A percentile compares a stretch with the other conserved stretches of the same genome.
These are phyloP conservation scores for Palythoa grandis DNA, from an alignment of 92 coral and sea anemone genomes.

Conservation along the genomic window DNA sequence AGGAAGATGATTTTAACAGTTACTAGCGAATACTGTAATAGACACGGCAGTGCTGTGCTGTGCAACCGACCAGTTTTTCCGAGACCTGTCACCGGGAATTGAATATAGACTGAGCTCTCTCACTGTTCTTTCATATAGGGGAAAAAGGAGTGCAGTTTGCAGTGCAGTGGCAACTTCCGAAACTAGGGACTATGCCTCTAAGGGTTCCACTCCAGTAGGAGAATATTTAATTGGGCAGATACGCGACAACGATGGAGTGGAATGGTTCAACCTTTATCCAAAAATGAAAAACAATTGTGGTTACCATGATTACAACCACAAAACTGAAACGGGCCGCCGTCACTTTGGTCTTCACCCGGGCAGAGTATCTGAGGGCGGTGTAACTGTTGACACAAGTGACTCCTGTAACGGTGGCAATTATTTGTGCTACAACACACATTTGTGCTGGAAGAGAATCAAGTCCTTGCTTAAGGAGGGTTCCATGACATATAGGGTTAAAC, in stretches of 20 bases:
- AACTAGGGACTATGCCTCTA: too few species aligned
- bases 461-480: constrained; percentile 41
- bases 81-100: too few species aligned
- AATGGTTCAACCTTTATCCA: constrained; percentile 47
- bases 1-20: too few species aligned
- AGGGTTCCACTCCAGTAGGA: constrained; percentile 31
- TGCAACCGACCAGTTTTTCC: too few species aligned
- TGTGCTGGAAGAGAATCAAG: constrained; percentile 56
- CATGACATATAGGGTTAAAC: constrained; percentile 43
- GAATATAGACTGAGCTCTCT: too few species aligned
- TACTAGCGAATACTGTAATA: too few species aligned
- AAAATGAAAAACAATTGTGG: constrained; percentile 61
- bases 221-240: constrained; percentile 47
- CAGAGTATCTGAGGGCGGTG: constrained; percentile 42
- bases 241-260: not conserved
- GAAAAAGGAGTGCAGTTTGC: too few species aligned
- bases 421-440: constrained; percentile 36
- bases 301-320: constrained; percentile 49
- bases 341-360: constrained; percentile 58
- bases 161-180: too few species aligned
- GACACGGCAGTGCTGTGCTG: too few species aligned
- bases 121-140: too few species aligned
- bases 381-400: constrained; percentile 35
- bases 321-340: constrained; percentile 40
- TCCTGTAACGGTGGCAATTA: not conserved